Evolutionary conservation across 2,113 vertebrate species (phyloP), one percentile per base, ranked within the genome.

Genomic region (Smithornis capensis): DNA sequence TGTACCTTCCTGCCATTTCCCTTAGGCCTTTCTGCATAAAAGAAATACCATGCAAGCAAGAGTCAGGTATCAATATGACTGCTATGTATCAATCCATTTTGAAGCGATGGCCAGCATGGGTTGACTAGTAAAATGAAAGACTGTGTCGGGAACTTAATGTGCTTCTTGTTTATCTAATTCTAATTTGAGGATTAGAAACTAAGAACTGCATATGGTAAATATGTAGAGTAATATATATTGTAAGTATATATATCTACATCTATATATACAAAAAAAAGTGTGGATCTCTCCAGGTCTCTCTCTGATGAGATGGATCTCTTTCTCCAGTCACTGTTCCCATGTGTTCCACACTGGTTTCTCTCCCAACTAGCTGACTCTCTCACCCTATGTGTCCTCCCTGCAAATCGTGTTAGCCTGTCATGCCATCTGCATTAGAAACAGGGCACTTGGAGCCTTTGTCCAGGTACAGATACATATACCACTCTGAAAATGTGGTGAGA

Each of bases 61-160:
- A 70, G 38, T 35, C 35, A 38, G 21, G 24, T 53, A 31, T 60
- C 60, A 38, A 24, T 3, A 2, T 1, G 1, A 15, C 45, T 45
- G 11, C 59, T 53, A 6, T 2, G 0, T 19, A 29, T 37, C 50
- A 10, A 16, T 62, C 23, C 3, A 2, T 52, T 69, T 45, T 3
- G 7, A 40, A 38, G 19, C 27, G 63, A 42, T 29, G 64, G 47
- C 35, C 49, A 60, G 18, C 33, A 15, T 3, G 16, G 12, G 6
- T 18, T 28, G 31, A 33, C 37, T 47, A 12, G 14, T 25, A 27
- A 56, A 87, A 37, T 6, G 12, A 56, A 49, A 35, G 33, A 5
- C 52, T 60, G 27, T 49, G 8, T 45, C 22, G 62, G 42, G 16
- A 60, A 67, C 33, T 70, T 15, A 28, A 17, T 74, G 6, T 63